phyloP scores from a whole-genome alignment of 2,113 vertebrate species.

The Corythaixoides concolor region DNA sequence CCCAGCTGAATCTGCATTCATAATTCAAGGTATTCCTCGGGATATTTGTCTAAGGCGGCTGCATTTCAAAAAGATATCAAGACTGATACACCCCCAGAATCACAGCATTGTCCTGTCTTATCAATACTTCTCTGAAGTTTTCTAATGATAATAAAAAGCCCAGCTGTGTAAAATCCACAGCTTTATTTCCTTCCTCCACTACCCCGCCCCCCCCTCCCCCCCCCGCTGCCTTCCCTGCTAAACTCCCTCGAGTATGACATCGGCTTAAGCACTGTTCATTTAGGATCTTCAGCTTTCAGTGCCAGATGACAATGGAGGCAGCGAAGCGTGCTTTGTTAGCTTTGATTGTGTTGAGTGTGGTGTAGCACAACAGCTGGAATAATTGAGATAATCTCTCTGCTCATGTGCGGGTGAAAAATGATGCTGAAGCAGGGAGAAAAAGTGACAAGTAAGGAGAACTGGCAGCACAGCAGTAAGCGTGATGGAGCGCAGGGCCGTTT shows the following conservation, averaged over 20 bases:
- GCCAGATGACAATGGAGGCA: background rate
- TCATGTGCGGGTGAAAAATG: background rate
- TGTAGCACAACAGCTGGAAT: conserved; percentile 25
- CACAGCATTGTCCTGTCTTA: background rate
- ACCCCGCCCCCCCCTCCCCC: too few species aligned
- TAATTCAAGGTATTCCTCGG: background rate
- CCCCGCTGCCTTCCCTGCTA: too few species aligned
- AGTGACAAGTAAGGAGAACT: background rate
- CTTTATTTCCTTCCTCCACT: background rate
- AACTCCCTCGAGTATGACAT: background rate
- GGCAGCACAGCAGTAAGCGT: background rate
- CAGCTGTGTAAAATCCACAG: background rate
- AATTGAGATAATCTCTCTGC: background rate
- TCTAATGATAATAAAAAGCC: background rate
- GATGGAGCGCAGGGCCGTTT: background rate
- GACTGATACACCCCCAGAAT: background rate
- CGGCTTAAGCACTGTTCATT: background rate
- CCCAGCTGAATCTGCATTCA: background rate
- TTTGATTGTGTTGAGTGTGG: background rate
- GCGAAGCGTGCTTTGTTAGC: background rate
- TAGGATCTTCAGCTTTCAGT: background rate
- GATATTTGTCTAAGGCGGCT: background rate
- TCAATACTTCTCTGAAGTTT: background rate
- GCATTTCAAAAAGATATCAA: background rate
- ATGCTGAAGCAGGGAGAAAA: background rate